Base-by-base conservation (phyloP, 2,113 vertebrate species). In the Beaufortia kweichowensis region DNA sequence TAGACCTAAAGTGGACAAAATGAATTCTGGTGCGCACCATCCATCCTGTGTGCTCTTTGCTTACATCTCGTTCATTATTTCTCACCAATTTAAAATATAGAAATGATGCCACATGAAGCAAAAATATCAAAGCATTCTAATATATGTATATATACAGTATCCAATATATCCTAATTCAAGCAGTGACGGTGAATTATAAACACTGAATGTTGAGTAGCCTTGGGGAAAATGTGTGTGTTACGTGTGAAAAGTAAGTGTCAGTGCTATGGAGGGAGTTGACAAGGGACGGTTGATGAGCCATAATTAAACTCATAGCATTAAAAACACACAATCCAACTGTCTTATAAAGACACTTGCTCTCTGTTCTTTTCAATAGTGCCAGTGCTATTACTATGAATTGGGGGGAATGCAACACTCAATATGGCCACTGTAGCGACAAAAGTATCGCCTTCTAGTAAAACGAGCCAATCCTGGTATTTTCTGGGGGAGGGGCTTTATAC, bases 201-300 rank as follows among this genome's bases (percentile, higher is more conserved):
- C 12, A 24, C 10, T 39, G 12, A 66, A 4, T 78, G 35, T 77
- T 66, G 81, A 73, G 77, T 62, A 55, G 17, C 23, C 63, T 48
- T 74, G 63, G 26, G 75, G 35, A 60, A 64, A 19, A 15, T 35
- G 9, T 67, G 43, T 46, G 26, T 63, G 63, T 50, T 60, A 28
- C 5, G 69, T 71, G 74, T 48, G 62, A 60, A 75, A 31, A 43
- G 17, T 23, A 39, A 70, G 59, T 55, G 81, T 67, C 50, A 82
- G 86, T 86, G 84, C 60, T 79, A 80, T 89, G 87, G 85, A 80
- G 12, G 46, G 72, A 61, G 43, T 75, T 86, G 87, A 86, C 86
- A 84, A 83, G 60, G 84, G 86, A 87, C 88, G 84, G 81, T 83
- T 81, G 81, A 92, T 88, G 84, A 87, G 89, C 88, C 91, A 91